A percentile compares a stretch with the other conserved stretches of the same genome.
Evolutionary conservation across 1,140 invertebrate species (phyloP).

Genomic region (Solenopsis invicta): DNA sequence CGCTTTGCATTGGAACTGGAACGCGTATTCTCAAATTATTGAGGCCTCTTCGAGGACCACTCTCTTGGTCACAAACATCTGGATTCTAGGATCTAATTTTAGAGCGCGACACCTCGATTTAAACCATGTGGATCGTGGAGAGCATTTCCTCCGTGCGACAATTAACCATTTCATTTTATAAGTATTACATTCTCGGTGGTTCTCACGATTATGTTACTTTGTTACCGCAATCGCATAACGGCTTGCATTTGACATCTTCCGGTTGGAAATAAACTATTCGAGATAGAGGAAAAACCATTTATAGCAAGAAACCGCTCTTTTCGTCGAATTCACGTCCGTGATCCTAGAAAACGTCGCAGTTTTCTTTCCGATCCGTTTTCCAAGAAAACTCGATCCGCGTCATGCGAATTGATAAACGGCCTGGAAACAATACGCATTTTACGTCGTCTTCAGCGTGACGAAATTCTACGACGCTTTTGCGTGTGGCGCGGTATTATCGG

Average conservation of each 20-base stretch:
- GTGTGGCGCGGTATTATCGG: not conserved
- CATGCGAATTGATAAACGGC: slow-evolving; percentile 25
- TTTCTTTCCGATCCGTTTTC: not conserved
- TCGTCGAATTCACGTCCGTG: slow-evolving; percentile 7
- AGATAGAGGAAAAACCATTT: not conserved
- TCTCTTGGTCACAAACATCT: not conserved
- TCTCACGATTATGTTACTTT: not conserved
- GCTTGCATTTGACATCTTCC: not conserved
- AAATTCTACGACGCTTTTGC: slow-evolving; percentile 2
- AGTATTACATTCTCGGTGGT: no score
- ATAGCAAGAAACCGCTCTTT: no score
- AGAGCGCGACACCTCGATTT: not conserved
- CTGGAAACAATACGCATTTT: slow-evolving; percentile 11
- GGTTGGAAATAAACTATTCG: not conserved
- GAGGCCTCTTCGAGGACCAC: not conserved
- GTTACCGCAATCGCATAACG: not conserved
- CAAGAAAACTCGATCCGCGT: not conserved
- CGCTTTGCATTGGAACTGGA: not conserved
- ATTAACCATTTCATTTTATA: not conserved
- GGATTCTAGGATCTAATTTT: not conserved
- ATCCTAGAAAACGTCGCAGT: not conserved
- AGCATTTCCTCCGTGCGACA: not conserved
- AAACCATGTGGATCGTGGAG: not conserved
- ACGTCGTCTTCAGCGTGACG: not conserved
- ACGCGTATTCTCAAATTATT: not conserved